Evolutionary conservation across 2,888 invertebrate species (phyloP).

Genomic region (Scaptomyza reducta): DNA sequence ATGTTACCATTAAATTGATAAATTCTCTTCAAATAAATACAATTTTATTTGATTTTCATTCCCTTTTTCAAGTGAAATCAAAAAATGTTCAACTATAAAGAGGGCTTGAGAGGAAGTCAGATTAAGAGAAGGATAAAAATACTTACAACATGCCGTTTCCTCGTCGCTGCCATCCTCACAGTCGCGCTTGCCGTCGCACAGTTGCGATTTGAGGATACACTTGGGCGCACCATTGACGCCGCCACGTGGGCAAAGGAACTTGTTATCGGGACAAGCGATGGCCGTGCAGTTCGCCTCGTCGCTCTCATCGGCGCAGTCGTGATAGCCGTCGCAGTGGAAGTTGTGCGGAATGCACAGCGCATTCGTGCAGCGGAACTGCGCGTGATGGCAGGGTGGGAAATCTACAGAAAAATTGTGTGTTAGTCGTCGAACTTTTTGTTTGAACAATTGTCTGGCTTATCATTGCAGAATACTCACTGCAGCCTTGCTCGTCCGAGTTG

Average conservation of each 20-base stretch:
- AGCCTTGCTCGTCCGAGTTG: conserved; percentile 94
- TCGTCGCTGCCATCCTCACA: conserved; percentile 97
- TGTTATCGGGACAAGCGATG: conserved; percentile 94
- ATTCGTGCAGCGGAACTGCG: conserved; percentile 96
- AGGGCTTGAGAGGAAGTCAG: background rate
- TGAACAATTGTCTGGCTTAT: background rate
- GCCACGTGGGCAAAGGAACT: conserved; percentile 94
- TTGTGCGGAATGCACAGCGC: conserved; percentile 95
- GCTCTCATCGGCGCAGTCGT: conserved; percentile 96
- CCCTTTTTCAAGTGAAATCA: background rate
- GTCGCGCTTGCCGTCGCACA: conserved; percentile 96
- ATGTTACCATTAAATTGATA: background rate
- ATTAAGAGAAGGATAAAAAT: conserved; percentile 1
- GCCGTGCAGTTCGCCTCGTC: conserved; percentile 95
- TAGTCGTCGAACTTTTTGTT: background rate
- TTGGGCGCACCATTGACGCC: conserved; percentile 90
- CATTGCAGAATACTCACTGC: conserved; percentile 88
- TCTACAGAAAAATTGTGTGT: conserved; percentile 85
- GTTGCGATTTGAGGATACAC: conserved; percentile 93
- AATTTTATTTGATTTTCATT: no score
- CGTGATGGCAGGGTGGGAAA: conserved; percentile 94
- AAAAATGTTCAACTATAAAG: background rate
- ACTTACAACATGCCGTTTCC: conserved; percentile 94
- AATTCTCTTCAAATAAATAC: no score
- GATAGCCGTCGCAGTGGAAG: conserved; percentile 92